Conservation (phyloP, 92 coral and sea anemone genomes). For the Pocillopora grandis region DNA sequence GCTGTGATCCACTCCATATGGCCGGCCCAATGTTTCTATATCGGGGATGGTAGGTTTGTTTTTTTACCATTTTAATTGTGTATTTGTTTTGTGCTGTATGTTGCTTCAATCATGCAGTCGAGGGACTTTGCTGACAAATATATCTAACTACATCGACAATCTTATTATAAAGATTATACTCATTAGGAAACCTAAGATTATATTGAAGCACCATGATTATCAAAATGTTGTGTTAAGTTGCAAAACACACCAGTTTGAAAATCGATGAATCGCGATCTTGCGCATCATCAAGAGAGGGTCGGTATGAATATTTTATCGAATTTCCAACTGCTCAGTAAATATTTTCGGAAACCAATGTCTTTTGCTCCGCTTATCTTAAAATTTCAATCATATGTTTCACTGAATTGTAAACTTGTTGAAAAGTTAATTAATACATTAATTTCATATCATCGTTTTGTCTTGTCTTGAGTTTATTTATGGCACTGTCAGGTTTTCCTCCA, state of each 20-base stretch:
- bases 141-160: neutral
- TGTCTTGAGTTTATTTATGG: too few relatives aligned
- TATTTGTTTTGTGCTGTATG: neutral
- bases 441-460: too few relatives aligned
- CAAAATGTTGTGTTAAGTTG: neutral
- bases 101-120: neutral
- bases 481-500: too few relatives aligned
- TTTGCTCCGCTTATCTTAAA: neutral
- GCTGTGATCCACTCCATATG: neutral
- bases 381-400: neutral
- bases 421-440: too few relatives aligned
- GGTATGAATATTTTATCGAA: neutral
- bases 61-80: neutral
- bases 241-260: neutral
- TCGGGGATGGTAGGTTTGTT: conserved; percentile 33
- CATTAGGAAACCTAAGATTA: neutral
- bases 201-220: neutral
- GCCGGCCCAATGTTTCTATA: conserved; percentile 10
- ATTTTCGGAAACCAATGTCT: neutral
- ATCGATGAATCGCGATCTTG: neutral
- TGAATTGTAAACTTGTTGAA: too few relatives aligned
- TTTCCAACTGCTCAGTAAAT: neutral
- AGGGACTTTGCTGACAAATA: neutral
- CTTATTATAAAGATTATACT: neutral
- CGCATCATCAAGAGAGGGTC: neutral